Evolutionary conservation across 2,113 vertebrate genomes (phyloP), one percentile per base, ranked within the genome.

Genomic region (Diglossa brunneiventris): DNA sequence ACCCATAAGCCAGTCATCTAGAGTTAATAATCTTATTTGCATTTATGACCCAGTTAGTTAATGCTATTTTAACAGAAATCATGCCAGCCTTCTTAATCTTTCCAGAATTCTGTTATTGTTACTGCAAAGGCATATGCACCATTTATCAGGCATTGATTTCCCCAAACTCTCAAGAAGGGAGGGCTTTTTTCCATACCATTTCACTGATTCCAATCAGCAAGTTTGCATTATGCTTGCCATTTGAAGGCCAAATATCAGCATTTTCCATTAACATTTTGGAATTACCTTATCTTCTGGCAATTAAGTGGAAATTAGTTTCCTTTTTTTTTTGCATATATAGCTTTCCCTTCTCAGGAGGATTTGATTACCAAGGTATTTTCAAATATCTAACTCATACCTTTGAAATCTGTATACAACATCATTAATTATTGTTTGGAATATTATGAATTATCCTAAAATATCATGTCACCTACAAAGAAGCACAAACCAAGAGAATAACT

Each of bases 221-320:
- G 10, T 92, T 41, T 90, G 42, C 18, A 9, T 72, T 68, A 75
- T 20, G 49, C 26, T 90, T 87, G 64, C 64, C 52, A 83, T 78
- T 72, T 91, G 80, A 92, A 94, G 83, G 66, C 47, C 64, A 94
- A 92, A 59, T 81, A 88, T 23, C 42, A 89, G 42, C 41, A 72
- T 63, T 62, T 83, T 87, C 82, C 79, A 88, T 77, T 95, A 88
- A 73, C 31, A 53, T 77, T 92, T 80, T 77, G 33, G 53, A 92
- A 94, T 53, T 78, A 56, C n/a, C 35, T 83, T 80, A 84, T 22
- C 56, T 81, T 76, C 86, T 92, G 73, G 69, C 41, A 89, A 91
- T 87, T 92, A 87, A 56, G 22, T 20, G 72, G 44, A 84, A 93
- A 75, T 68, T 30, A 75, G 17, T 35, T 84, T 64, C 2, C 30